These are phyloP conservation scores for Ostrea edulis DNA, from an alignment of 1,140 invertebrate species.

Conservation along the genomic window DNA sequence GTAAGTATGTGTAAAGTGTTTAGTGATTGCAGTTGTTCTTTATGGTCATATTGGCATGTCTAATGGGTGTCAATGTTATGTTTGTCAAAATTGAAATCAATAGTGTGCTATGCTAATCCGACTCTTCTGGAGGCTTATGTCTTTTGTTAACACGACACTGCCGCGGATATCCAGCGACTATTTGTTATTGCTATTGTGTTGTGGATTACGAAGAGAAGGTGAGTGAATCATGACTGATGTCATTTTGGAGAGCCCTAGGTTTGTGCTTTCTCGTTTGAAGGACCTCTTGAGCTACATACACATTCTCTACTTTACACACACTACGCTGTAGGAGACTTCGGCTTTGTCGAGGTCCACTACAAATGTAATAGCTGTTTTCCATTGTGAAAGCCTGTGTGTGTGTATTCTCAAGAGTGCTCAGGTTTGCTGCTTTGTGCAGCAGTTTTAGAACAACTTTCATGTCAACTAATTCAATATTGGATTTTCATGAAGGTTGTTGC, in stretches of 20 bases:
- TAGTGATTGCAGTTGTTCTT: slow-evolving; percentile 16
- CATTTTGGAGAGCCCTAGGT: slow-evolving; percentile 25
- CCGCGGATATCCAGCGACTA: slow-evolving; percentile 16
- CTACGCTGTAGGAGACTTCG: background rate
- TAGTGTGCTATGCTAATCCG: slow-evolving; percentile 33
- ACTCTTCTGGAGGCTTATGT: slow-evolving; percentile 9
- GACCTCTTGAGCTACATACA: slow-evolving; percentile 36
- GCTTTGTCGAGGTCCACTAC: background rate
- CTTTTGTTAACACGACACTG: slow-evolving; percentile 34
- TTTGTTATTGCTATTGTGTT: slow-evolving; percentile 33
- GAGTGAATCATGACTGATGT: slow-evolving; percentile 31
- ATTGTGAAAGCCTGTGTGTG: background rate
- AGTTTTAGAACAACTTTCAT: background rate
- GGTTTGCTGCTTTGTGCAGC: background rate
- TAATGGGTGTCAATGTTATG: slow-evolving; percentile 16
- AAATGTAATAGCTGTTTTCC: background rate
- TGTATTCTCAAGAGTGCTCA: background rate
- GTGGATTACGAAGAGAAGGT: slow-evolving; percentile 22
- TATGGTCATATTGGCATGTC: background rate
- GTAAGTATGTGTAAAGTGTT: slow-evolving; percentile 68
- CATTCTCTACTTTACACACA: slow-evolving; percentile 20
- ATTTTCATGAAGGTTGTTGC: background rate
- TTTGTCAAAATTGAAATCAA: slow-evolving; percentile 30
- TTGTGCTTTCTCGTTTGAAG: slow-evolving; percentile 32
- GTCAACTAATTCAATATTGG: background rate